Evolutionary conservation across 1,140 invertebrate species (phyloP).

Genomic region (Cardiocondyla obscurior): DNA sequence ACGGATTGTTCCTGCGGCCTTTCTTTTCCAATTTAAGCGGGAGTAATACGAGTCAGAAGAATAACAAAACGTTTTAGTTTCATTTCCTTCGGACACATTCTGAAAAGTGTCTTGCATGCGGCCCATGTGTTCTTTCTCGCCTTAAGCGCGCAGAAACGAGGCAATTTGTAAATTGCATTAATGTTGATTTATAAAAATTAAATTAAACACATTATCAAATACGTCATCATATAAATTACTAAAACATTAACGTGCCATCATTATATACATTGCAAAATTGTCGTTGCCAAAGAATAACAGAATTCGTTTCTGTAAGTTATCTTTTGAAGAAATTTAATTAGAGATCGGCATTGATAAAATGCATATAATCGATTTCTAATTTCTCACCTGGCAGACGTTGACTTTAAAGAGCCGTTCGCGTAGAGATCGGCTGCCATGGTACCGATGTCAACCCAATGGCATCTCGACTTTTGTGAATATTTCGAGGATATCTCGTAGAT

Average conservation of each 20-base stretch:
- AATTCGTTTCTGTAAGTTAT: background rate
- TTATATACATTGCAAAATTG: background rate
- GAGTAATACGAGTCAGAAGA: background rate
- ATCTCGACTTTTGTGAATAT: conserved; percentile 14
- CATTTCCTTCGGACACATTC: background rate
- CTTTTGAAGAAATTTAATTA: background rate
- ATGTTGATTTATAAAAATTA: background rate
- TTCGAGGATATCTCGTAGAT: background rate
- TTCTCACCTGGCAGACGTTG: conserved; percentile 73
- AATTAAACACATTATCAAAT: conserved; percentile 7
- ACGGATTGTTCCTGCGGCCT: background rate
- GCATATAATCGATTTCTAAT: conserved; percentile 30
- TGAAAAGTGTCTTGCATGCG: background rate
- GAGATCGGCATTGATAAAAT: background rate
- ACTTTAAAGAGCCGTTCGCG: conserved; percentile 76
- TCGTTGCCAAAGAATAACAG: background rate
- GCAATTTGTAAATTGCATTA: background rate
- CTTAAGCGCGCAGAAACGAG: background rate
- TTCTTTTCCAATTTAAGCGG: background rate
- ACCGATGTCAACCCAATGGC: conserved; percentile 38
- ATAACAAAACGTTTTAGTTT: background rate
- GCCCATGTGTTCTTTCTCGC: background rate
- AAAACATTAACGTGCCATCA: conserved; percentile 20
- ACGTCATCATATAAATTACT: conserved; percentile 20
- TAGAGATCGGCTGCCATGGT: conserved; percentile 79